Conservation (phyloP, 2,797 vertebrate species). For the Pangasius mekongensis region DNA sequence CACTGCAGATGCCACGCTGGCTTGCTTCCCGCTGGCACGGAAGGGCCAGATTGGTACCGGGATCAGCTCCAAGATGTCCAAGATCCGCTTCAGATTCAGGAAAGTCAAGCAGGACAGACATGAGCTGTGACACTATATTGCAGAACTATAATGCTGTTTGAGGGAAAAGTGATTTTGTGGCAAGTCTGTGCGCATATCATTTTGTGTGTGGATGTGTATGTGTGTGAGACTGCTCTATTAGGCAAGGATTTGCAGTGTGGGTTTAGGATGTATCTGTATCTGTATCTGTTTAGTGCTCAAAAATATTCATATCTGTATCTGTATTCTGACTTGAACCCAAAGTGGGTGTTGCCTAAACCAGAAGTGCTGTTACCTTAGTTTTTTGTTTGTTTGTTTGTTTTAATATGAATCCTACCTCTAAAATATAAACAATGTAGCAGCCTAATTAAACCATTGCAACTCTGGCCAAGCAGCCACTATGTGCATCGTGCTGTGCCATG, state of each 20-base stretch:
- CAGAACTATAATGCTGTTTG: conserved; percentile 34
- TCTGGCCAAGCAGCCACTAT: background rate
- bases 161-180: conserved; percentile 38
- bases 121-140: conserved; percentile 43
- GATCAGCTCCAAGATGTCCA: conserved; percentile 76
- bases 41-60: conserved; percentile 71
- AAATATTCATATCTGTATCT: background rate
- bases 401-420: background rate
- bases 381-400: background rate
- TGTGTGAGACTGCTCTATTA: background rate
- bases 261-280: background rate
- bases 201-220: background rate
- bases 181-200: background rate
- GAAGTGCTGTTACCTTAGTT: background rate
- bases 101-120: conserved; percentile 60
- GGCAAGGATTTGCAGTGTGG: conserved; percentile 3
- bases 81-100: conserved; percentile 71
- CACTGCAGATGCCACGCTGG: conserved; percentile 71
- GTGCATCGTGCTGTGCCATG: no score
- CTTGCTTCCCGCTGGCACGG: conserved; percentile 70
- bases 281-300: background rate
- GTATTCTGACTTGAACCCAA: background rate
- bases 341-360: background rate
- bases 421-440: background rate
- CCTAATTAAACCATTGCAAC: background rate